These are phyloP conservation scores for Acrossocheilus wenchowensis DNA, from an alignment of 2,797 vertebrate genomes.

Conservation along the genomic window DNA sequence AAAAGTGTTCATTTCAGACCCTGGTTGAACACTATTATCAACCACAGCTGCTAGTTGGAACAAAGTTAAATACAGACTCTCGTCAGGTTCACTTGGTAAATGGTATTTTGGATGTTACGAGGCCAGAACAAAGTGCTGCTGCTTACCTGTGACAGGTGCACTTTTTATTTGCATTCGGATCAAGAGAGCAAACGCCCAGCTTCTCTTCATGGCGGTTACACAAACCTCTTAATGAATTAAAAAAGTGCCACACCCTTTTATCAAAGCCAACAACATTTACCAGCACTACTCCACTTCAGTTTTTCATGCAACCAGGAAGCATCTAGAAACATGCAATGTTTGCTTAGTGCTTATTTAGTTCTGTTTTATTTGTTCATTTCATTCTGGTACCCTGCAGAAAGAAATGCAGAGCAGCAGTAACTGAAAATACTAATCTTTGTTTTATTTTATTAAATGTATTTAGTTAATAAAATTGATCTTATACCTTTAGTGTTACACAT, in stretches of 20 bases:
- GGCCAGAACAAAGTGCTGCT: not conserved
- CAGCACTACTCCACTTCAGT: not conserved
- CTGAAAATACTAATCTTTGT: not conserved
- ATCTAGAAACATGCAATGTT: not conserved
- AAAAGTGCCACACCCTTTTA: constrained; percentile 20
- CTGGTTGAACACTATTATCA: not conserved
- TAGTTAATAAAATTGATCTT: not conserved
- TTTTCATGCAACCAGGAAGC: not conserved
- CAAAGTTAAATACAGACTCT: not conserved
- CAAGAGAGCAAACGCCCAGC: constrained; percentile 14
- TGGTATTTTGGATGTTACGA: not conserved
- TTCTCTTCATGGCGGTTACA: not conserved
- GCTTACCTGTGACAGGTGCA: constrained; percentile 31
- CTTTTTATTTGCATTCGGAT: constrained; percentile 32
- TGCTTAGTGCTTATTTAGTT: not conserved
- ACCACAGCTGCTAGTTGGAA: not conserved
- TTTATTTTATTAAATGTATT: not conserved
- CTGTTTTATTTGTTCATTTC: not conserved
- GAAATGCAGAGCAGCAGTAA: not conserved
- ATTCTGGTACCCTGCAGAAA: not conserved
- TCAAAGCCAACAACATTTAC: constrained; percentile 15
- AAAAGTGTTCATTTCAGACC: not conserved
- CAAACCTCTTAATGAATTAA: constrained; percentile 4
- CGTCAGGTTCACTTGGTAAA: not conserved
- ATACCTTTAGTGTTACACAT: not conserved